phyloP scores from a whole-genome alignment of 2,888 invertebrate genomes.

The Xylocampa areola region DNA sequence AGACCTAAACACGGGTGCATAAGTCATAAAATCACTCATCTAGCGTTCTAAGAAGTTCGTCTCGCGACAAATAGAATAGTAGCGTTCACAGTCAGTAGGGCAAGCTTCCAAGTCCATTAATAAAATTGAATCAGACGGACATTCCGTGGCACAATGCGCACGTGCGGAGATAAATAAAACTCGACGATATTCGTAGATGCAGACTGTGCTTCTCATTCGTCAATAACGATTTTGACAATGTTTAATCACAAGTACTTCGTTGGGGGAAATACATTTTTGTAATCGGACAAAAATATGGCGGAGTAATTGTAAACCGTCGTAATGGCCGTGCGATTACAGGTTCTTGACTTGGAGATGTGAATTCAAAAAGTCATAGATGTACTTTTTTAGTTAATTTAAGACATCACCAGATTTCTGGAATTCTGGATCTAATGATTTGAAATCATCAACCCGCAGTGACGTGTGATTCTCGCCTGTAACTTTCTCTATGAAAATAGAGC shows the following conservation, averaged over 20 bases:
- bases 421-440: too few relatives aligned
- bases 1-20: constrained; percentile 65
- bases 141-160: constrained; percentile 87
- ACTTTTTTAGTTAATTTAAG: too few relatives aligned
- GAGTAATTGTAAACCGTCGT: too few relatives aligned
- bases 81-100: constrained; percentile 86
- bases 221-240: background rate
- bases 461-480: too few relatives aligned
- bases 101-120: constrained; percentile 90
- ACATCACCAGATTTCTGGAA: too few relatives aligned
- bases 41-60: constrained; percentile 69
- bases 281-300: too few relatives aligned
- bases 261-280: background rate
- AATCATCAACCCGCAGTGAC: too few relatives aligned
- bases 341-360: too few relatives aligned
- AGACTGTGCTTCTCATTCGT: constrained; percentile 19
- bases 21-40: constrained; percentile 71
- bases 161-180: constrained; percentile 84
- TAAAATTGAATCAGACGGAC: constrained; percentile 89
- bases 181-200: constrained; percentile 55
- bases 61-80: constrained; percentile 81
- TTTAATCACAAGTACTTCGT: background rate
- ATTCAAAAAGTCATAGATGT: too few relatives aligned
- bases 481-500: too few relatives aligned
- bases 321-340: too few relatives aligned